Base-by-base conservation (phyloP, 2,888 invertebrate species). In the Ramazzottius varieornatus region DNA sequence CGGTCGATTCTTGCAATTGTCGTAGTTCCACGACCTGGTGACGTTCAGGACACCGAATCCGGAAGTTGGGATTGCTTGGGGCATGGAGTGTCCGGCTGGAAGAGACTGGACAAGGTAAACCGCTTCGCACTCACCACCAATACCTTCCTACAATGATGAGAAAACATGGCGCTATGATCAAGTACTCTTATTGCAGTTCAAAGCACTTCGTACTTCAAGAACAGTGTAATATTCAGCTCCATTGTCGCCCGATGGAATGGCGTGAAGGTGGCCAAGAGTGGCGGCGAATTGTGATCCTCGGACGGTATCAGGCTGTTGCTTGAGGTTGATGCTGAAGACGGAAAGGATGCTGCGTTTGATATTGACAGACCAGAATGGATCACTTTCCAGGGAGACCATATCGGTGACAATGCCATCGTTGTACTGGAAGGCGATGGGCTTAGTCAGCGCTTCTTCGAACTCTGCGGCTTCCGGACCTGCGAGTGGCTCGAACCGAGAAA, bases 281-380 rank as follows among this genome's bases (percentile, higher is more conserved):
- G 13, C 32, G 24, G 32, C 29, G 65, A 20, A 16, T 33, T 65
- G 65, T 16, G 32, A n/a, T 13, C 32, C 65, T 65, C 32, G 32
- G 64, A 65, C 34, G n/a, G n/a, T n/a, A n/a, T n/a, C n/a, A 2
- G 29, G n/a, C 16, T 33, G 29, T 1, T 20, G 8, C n/a, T 65
- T 16, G 40, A 32, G 54, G 4, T 54, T 66, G 24, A 33, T 33
- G 46, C 16, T 16, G 8, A 54, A 54, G 20, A 24, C 24, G 46
- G 71, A 70, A 32, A 74, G 71, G 46, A 75, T 66, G 65, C 74
- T 74, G 67, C 73, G 72, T 71, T 77, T 78, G 67, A 77, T 71
- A 71, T 78, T 76, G 65, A 75, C 70, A n/a, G 75, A 74, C 72
- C 73, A 75, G n/a, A 69, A 68, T 1, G 75, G 74, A 32, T 77